Percentiles rank a stretch among this genome's conserved stretches.
phyloP scores from a whole-genome alignment of 2,888 invertebrate species.

The Melipona bicolor region DNA sequence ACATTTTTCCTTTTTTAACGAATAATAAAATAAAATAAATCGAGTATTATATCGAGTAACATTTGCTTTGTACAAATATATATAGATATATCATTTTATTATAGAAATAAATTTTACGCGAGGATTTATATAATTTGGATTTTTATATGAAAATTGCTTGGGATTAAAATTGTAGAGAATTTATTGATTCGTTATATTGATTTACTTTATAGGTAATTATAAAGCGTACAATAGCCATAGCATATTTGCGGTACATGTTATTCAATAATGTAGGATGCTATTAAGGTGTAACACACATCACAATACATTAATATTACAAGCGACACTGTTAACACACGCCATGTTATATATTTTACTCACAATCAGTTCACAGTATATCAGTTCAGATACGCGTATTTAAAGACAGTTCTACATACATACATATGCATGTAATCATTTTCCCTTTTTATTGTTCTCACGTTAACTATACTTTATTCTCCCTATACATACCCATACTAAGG shows the following conservation, averaged over 20 bases:
- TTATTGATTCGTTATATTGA: background rate
- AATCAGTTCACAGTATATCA: background rate
- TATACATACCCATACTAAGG: background rate
- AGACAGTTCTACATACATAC: background rate
- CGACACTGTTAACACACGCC: slow-evolving; percentile 5
- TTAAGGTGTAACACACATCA: background rate
- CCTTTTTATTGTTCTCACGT: background rate
- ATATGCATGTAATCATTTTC: background rate
- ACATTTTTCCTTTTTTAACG: background rate
- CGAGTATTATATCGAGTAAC: background rate
- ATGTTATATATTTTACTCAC: background rate
- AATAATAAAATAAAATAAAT: background rate
- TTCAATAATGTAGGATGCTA: background rate
- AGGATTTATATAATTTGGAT: background rate
- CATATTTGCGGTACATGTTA: background rate
- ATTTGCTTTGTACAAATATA: background rate
- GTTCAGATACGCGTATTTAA: slow-evolving; percentile 4
- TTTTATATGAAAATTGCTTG: background rate
- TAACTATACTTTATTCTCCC: background rate
- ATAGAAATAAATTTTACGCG: background rate
- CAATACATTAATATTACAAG: background rate
- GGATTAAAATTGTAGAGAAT: background rate
- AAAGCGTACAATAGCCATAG: background rate
- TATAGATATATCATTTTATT: background rate
- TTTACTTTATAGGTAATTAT: background rate